A percentile compares a stretch with the other conserved stretches of the same genome.
phyloP scores from a whole-genome alignment of 2,113 vertebrate genomes.

The Ellobius talpinus region DNA sequence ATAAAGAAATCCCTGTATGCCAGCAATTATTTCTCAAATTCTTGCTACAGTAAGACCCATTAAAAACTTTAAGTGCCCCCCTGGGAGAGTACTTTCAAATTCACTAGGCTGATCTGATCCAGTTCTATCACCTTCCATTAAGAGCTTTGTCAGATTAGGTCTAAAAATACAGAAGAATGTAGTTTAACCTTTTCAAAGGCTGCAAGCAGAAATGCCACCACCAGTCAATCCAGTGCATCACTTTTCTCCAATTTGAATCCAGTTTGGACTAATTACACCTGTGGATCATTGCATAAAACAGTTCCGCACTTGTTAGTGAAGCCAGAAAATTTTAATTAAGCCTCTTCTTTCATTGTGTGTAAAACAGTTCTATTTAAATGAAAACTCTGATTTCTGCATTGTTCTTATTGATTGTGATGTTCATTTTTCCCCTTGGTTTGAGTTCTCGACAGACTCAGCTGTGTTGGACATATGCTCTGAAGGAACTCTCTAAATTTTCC shows the following conservation, averaged over 20 bases:
- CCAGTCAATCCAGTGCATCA: too few species aligned
- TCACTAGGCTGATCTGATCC: constrained; percentile 47
- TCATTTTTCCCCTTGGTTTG: neutral
- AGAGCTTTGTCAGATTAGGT: neutral
- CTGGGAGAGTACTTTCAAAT: constrained; percentile 5
- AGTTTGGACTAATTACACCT: neutral
- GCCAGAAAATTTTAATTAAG: neutral
- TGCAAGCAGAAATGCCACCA: neutral
- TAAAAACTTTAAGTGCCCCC: constrained; percentile 58
- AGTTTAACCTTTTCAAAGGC: neutral
- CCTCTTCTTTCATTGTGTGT: neutral
- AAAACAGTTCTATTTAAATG: neutral
- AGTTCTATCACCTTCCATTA: constrained; percentile 65
- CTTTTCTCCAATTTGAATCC: neutral
- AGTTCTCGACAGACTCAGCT: neutral
- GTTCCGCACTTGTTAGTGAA: neutral
- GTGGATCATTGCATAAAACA: neutral
- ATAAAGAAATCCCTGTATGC: constrained; percentile 37
- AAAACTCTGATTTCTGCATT: neutral
- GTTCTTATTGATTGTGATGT: neutral
- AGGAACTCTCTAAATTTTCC: neutral
- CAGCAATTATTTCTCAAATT: constrained; percentile 63
- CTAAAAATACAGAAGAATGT: constrained; percentile 31
- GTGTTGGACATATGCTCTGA: neutral
- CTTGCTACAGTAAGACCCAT: constrained; percentile 28